Conservation (phyloP, 2,888 invertebrate genomes). For the Lamellibrachia satsuma region DNA sequence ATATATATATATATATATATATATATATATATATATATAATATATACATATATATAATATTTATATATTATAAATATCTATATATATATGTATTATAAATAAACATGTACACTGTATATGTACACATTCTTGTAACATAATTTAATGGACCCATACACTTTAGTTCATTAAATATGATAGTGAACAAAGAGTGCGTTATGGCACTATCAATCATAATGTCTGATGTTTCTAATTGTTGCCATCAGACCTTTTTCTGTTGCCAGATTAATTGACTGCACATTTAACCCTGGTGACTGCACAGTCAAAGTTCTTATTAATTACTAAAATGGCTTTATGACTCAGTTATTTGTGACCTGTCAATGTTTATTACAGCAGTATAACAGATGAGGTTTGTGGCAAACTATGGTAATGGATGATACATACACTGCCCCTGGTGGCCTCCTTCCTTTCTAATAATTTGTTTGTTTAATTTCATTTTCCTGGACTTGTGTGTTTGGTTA, state of each 20-base stretch:
- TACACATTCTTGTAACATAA: neutral
- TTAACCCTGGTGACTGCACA: neutral
- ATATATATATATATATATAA: neutral
- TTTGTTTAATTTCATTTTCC: neutral
- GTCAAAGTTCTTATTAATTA: conserved; percentile 17
- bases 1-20: neutral
- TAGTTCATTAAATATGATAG: neutral
- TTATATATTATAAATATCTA: neutral
- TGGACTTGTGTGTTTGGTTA: neutral
- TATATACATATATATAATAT: neutral
- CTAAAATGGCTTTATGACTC: conserved; percentile 13
- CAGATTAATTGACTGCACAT: neutral
- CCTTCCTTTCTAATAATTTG: neutral
- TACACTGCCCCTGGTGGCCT: neutral
- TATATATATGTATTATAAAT: neutral
- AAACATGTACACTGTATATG: neutral
- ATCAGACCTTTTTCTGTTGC: neutral
- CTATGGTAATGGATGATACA: neutral
- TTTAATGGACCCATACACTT: neutral
- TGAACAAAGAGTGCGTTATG: neutral
- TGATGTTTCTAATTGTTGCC: neutral
- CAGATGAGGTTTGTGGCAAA: neutral
- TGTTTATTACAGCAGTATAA: neutral
- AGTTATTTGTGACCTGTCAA: neutral
- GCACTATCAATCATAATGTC: neutral